These are phyloP conservation scores for Calliscelio sp. DNA, from an alignment of 2,888 invertebrate species.

Conservation along the genomic window DNA sequence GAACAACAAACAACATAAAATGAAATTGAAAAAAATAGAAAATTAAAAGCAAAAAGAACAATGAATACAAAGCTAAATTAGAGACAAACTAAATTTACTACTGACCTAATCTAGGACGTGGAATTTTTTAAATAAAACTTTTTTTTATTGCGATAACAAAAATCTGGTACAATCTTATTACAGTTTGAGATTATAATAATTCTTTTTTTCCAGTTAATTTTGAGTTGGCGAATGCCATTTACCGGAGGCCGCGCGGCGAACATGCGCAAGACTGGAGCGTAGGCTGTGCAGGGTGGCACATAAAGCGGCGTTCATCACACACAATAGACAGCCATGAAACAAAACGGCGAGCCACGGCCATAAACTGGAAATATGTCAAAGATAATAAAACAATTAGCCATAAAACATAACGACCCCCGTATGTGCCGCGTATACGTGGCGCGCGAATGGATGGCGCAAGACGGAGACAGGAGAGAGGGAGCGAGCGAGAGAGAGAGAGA, in stretches of 20 bases:
- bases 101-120: too few species aligned
- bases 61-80: too few species aligned
- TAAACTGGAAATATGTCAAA: slow-evolving; percentile 86
- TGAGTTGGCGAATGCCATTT: slow-evolving; percentile 64
- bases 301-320: slow-evolving; percentile 84
- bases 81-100: too few species aligned
- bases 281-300: slow-evolving; percentile 78
- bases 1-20: too few species aligned
- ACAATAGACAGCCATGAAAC: slow-evolving; percentile 85
- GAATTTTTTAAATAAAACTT: too few species aligned
- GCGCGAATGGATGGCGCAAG: slow-evolving; percentile 71
- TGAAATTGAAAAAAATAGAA: too few species aligned
- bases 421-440: slow-evolving; percentile 78
- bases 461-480: slow-evolving; percentile 55
- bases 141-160: too few species aligned
- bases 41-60: too few species aligned
- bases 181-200: too few species aligned
- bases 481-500: slow-evolving; percentile 44
- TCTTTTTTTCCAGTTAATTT: slow-evolving; percentile 43
- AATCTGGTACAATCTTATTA: too few species aligned
- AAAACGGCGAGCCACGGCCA: slow-evolving; percentile 83
- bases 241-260: slow-evolving; percentile 57
- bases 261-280: slow-evolving; percentile 67
- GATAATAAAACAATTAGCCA: slow-evolving; percentile 86
- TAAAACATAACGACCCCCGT: slow-evolving; percentile 86